These are phyloP conservation scores for Helostoma temminkii DNA, from an alignment of 2,797 vertebrate genomes.

Conservation along the genomic window DNA sequence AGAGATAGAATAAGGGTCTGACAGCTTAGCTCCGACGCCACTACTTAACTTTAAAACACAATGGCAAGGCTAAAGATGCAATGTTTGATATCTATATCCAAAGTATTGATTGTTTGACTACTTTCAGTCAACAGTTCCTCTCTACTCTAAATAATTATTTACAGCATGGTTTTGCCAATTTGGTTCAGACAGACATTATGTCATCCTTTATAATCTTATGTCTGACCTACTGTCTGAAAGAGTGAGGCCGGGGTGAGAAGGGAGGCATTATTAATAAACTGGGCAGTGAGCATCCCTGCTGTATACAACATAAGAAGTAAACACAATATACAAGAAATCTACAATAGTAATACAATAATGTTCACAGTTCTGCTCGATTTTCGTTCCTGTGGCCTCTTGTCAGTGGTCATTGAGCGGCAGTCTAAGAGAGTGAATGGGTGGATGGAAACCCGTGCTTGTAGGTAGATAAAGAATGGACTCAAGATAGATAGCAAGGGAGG, in stretches of 20 bases:
- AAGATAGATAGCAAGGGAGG: constrained; percentile 35
- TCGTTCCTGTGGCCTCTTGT: constrained; percentile 24
- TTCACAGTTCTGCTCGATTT: constrained; percentile 2
- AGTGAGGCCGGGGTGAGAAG: background rate
- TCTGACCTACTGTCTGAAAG: constrained; percentile 1
- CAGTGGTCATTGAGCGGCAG: constrained; percentile 44
- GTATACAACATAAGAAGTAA: background rate
- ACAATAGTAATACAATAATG: background rate
- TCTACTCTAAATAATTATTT: too few species aligned
- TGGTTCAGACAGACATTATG: constrained; percentile 7
- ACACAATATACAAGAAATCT: constrained; percentile 5
- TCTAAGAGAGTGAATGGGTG: constrained; percentile 63
- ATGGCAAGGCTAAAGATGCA: too few species aligned
- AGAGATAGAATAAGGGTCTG: too few species aligned
- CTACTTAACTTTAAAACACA: too few species aligned
- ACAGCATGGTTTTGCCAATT: background rate
- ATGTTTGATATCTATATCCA: too few species aligned
- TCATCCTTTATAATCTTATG: background rate
- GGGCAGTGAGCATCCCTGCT: background rate
- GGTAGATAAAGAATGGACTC: constrained; percentile 54
- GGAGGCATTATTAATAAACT: background rate
- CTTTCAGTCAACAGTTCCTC: too few species aligned
- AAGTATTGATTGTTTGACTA: too few species aligned
- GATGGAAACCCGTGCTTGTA: constrained; percentile 38
- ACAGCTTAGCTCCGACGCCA: too few species aligned